Evolutionary conservation across 2,113 vertebrate species (phyloP).

Genomic region (Tragelaphus buxtoni): DNA sequence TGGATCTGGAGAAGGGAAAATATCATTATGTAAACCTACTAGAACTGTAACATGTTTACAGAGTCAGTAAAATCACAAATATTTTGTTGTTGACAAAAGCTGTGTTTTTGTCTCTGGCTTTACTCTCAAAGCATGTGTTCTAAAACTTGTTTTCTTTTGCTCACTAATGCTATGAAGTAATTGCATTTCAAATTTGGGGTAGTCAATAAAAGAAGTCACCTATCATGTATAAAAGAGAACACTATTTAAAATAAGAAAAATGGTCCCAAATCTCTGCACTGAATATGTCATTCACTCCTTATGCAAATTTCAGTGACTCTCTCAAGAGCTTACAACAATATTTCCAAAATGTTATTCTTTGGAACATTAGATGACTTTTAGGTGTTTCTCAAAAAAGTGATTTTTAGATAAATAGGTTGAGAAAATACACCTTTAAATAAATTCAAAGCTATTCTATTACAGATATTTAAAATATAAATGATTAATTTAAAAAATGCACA

Average conservation of each 20-base stretch:
- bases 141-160: not conserved
- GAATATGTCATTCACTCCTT: not conserved
- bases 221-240: not conserved
- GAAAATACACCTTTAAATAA: constrained; percentile 7
- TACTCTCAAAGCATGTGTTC: not conserved
- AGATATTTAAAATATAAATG: not conserved
- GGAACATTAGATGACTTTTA: not conserved
- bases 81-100: constrained; percentile 11
- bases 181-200: not conserved
- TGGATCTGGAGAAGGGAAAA: not conserved
- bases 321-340: not conserved
- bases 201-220: not conserved
- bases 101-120: constrained; percentile 5
- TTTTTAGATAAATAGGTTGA: not conserved
- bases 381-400: not conserved
- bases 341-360: constrained; percentile 25
- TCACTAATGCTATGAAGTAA: not conserved
- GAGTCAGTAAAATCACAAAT: not conserved
- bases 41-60: not conserved
- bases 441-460: not conserved
- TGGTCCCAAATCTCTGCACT: not conserved
- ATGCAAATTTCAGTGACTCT: not conserved
- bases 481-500: not conserved
- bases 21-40: not conserved
- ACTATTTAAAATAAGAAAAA: not conserved